These are phyloP conservation scores for Sipha maydis DNA, from an alignment of 2,888 invertebrate species.

Conservation along the genomic window DNA sequence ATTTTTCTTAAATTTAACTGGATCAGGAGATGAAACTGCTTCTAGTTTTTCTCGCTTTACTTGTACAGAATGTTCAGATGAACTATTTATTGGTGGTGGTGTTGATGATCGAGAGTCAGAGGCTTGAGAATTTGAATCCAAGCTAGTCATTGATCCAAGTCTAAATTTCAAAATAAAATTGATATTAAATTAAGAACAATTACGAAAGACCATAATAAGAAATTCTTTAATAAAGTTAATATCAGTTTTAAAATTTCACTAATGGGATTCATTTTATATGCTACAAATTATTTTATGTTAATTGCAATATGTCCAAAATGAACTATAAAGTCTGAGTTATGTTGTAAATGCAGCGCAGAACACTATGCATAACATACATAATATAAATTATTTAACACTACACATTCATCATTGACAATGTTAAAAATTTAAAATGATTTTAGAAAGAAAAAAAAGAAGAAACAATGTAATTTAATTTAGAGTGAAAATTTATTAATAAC, in stretches of 20 bases:
- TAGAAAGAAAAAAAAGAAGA: no score
- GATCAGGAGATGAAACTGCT: slow-evolving; percentile 23
- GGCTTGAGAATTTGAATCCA: slow-evolving; percentile 45
- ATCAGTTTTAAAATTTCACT: neutral
- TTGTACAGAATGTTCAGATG: neutral
- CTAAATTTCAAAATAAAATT: slow-evolving; percentile 30
- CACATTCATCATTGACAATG: no score
- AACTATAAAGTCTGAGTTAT: no score
- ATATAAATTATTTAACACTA: no score
- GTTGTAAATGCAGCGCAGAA: no score
- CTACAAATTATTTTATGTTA: neutral
- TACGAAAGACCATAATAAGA: neutral
- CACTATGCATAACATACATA: no score
- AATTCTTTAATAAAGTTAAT: neutral
- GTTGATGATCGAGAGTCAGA: slow-evolving; percentile 48
- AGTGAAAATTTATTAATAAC: no score
- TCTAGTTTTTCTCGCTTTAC: neutral
- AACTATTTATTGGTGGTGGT: neutral
- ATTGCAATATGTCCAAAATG: neutral
- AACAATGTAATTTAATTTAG: no score
- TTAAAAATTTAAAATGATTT: no score
- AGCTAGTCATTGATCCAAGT: slow-evolving; percentile 56
- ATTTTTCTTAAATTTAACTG: slow-evolving; percentile 19
- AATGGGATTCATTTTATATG: neutral
- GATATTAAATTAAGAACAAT: neutral